Evolutionary conservation across 2,113 vertebrate genomes (phyloP), one percentile per base, ranked within the genome.

Genomic region (Calidris pygmaea): DNA sequence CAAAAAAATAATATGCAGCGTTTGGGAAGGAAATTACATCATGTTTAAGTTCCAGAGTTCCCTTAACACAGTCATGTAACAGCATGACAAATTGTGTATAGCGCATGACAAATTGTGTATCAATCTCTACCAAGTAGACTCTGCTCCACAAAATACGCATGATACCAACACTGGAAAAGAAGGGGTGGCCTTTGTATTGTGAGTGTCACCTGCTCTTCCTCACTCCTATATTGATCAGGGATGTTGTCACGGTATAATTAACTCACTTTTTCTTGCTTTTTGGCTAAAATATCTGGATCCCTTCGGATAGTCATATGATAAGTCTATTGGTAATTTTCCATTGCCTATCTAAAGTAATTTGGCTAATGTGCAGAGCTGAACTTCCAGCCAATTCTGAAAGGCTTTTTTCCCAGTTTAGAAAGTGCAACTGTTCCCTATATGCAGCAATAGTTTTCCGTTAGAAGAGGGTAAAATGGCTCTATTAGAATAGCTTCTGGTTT

Each of bases 281-380:
- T 73, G 56, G 67, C 59, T 91, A 67, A 95, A 90, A 85, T 70
- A 59, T 23, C 63, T 90, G 29, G 12, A 79, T 82, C 48, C 23
- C 27, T 95, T 89, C 91, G 81, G 26, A 66, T 16, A 66, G 79
- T 70, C 29, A 32, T 66, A 59, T 48, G 50, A 77, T 74, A 43
- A 77, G 89, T 80, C 37, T 85, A 37, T 85, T 84, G 55, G 53
- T 93, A 93, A 41, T 94, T 93, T 93, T 89, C 45, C 19, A 18
- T 37, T 85, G n/a, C 48, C 41, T 95, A 87, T 79, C 37, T 95
- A 13, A 82, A 89, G 48, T 73, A 87, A 65, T 93, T 89, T 90
- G 58, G 73, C 43, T 89, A 47, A 89, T 45, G 53, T 77, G 20
- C 41, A 66, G 71, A 85, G 29, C 50, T 89, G 77, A 81, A 87